Conservation (phyloP, 2,797 vertebrate genomes). For the Aselliscus stoliczkanus region DNA sequence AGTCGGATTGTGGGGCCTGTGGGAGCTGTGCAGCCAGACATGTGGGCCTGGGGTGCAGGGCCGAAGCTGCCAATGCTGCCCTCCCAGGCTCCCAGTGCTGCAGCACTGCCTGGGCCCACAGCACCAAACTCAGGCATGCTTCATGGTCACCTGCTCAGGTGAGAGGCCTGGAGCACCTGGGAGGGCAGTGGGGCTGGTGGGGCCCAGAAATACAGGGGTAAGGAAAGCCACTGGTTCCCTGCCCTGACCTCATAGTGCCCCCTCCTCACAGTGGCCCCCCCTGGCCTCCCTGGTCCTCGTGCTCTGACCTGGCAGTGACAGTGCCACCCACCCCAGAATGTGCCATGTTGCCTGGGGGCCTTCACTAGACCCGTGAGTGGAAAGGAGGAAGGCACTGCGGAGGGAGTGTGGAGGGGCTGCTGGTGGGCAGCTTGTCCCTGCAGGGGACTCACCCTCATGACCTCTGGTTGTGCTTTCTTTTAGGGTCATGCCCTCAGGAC, state of each 20-base stretch:
- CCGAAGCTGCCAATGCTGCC: slow-evolving; percentile 81
- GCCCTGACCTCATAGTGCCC: rapidly evolving
- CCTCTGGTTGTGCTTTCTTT: neutral
- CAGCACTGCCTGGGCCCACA: slow-evolving; percentile 82
- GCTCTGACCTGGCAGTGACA: slow-evolving; percentile 83
- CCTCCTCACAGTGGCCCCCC: slow-evolving; percentile 83
- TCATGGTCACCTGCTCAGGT: slow-evolving; percentile 87
- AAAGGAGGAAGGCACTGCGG: rapidly evolving
- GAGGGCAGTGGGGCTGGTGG: rapidly evolving
- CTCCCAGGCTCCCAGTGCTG: slow-evolving; percentile 65
- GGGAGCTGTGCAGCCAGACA: slow-evolving; percentile 86
- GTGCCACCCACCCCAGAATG: slow-evolving; percentile 85
- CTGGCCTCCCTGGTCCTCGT: slow-evolving; percentile 90
- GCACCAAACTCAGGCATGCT: slow-evolving; percentile 86
- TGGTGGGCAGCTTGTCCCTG: no score
- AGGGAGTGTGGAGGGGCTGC: neutral
- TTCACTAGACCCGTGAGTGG: slow-evolving; percentile 85
- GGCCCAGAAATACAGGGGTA: neutral
- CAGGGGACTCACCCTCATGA: no score
- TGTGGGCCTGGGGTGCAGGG: slow-evolving; percentile 85
- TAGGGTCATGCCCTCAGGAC: no score
- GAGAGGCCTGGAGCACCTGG: neutral
- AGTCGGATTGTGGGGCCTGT: slow-evolving; percentile 84
- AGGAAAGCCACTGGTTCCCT: neutral
- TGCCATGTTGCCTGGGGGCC: slow-evolving; percentile 73